Evolutionary conservation across 2,797 vertebrate species (phyloP), one percentile per base, ranked within the genome.

Genomic region (Danio albolineatus): DNA sequence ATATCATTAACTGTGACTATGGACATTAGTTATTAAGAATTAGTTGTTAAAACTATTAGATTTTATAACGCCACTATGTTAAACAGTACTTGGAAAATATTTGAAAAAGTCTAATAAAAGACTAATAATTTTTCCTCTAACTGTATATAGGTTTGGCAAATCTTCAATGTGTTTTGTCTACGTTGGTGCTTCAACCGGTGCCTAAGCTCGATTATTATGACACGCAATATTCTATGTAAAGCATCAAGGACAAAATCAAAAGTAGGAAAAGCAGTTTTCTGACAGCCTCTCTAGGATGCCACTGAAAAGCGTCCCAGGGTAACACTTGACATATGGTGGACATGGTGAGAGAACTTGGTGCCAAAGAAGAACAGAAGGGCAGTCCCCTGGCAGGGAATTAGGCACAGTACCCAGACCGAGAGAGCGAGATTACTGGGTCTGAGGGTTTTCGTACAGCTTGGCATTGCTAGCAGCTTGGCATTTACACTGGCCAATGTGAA

Each of bases 251-350:
- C 21, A 7, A 57, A 75, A 64, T 21, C 12, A 12, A 41, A 65
- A 43, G 4, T 51, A 61, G 36, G 7, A 60, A 70, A 61, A 36
- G 49, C 16, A 46, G 28, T 54, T 62, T 64, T 56, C 49, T 65
- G 28, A 28, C 39, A 54, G 64, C 28, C 67, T 67, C 73, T 36
- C 19, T 38, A 60, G 51, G 74, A 28, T 60, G 17, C 36, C 73
- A 80, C 49, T 71, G 75, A 61, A 81, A n/a, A 59, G 59, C 59
- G 56, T 85, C 81, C 59, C 71, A 49, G 78, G 74, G 80, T 78
- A 83, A 54, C 53, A 69, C 73, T 48, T 66, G 87, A 84, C 87
- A 90, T 88, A 90, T 85, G 87, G 86, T 74, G 73, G 60, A 61
- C 82, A 82, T 72, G 78, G 70, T 62, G 59, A 69, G 51, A 53